These are phyloP conservation scores for Aix galericulata DNA, from an alignment of 2,113 vertebrate species.

Conservation along the genomic window DNA sequence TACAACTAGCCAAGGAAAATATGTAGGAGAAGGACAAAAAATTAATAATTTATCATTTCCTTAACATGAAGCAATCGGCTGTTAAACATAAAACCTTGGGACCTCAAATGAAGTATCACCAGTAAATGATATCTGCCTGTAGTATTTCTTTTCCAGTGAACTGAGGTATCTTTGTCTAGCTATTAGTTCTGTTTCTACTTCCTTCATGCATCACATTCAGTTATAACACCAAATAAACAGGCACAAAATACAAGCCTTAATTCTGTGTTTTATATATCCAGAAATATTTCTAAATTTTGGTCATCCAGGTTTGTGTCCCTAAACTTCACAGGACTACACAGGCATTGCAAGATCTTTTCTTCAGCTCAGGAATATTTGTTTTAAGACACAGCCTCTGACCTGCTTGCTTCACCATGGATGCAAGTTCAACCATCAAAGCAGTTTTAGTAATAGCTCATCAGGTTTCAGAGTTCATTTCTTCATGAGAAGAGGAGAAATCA, in stretches of 20 bases:
- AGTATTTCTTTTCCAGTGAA: background rate
- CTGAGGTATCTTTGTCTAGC: background rate
- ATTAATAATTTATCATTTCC: background rate
- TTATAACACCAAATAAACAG: background rate
- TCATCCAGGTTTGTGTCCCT: background rate
- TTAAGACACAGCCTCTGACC: constrained; percentile 6
- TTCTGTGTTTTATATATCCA: background rate
- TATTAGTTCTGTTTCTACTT: background rate
- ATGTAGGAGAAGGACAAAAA: background rate
- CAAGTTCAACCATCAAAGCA: constrained; percentile 57
- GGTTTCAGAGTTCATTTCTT: constrained; percentile 61
- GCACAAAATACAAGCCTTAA: background rate
- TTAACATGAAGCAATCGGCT: background rate
- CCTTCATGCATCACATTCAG: background rate
- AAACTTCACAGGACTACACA: background rate
- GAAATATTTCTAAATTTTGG: background rate
- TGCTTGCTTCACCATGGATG: background rate
- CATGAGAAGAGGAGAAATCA: background rate
- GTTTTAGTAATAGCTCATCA: constrained; percentile 20
- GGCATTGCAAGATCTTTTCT: background rate
- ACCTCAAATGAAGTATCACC: background rate
- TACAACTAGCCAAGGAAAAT: background rate
- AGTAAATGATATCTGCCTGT: background rate
- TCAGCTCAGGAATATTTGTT: background rate
- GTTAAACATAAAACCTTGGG: background rate